Percentiles rank a stretch among this genome's conserved stretches.
Conservation (phyloP, 2,888 invertebrate species). For the Branchellion lobata region DNA sequence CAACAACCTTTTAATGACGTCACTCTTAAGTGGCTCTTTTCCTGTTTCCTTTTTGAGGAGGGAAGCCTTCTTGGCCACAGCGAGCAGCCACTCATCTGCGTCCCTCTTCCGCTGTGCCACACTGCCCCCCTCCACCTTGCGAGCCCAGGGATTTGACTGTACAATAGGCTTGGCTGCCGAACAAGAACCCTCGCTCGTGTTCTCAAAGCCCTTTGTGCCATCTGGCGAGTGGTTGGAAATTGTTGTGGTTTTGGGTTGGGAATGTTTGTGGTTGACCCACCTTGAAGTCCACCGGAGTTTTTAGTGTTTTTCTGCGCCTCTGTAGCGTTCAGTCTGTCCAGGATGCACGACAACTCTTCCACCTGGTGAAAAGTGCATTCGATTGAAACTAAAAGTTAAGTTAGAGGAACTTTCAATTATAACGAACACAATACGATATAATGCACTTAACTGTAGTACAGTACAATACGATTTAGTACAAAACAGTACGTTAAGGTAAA, state of each 20-base stretch:
- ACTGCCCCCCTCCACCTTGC: background rate
- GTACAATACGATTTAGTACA: too few relatives aligned
- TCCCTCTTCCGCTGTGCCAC: background rate
- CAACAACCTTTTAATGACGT: background rate
- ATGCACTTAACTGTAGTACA: too few relatives aligned
- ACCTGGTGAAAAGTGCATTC: slow-evolving; percentile 14
- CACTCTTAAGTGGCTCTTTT: background rate
- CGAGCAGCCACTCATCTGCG: slow-evolving; percentile 36
- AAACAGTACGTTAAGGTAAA: too few relatives aligned
- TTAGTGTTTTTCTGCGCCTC: background rate
- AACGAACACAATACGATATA: too few relatives aligned
- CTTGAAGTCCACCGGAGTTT: background rate
- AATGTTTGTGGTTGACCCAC: background rate
- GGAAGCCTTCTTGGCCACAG: slow-evolving; percentile 30
- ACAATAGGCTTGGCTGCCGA: slow-evolving; percentile 2
- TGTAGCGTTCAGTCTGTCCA: slow-evolving; percentile 25
- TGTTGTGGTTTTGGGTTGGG: too few relatives aligned
- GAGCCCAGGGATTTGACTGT: slow-evolving; percentile 28
- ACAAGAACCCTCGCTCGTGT: background rate
- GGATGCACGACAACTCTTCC: slow-evolving; percentile 31
- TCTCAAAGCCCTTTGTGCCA: background rate
- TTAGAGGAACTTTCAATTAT: too few relatives aligned
- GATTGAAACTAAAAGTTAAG: too few relatives aligned
- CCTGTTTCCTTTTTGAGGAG: slow-evolving; percentile 24
- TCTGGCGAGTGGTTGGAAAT: too few relatives aligned